These are phyloP conservation scores for Spondyliosoma cantharus DNA, from an alignment of 2,797 vertebrate genomes.

Conservation along the genomic window DNA sequence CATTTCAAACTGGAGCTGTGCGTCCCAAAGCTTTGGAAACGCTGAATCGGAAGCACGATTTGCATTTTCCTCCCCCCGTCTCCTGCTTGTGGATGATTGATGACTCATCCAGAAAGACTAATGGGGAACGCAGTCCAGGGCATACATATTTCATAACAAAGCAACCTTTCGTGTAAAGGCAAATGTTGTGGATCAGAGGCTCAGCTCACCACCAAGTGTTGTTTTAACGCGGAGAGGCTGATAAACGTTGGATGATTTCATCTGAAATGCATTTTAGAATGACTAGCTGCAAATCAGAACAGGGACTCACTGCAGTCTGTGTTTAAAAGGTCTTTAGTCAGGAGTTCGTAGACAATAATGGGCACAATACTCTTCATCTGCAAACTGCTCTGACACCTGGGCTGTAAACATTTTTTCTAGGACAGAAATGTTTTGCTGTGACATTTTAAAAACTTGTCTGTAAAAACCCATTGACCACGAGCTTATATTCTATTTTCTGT, in stretches of 20 bases:
- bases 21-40: conserved; percentile 6
- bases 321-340: neutral
- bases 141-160: conserved; percentile 61
- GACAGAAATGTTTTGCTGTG: conserved; percentile 1
- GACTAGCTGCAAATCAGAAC: neutral
- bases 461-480: neutral
- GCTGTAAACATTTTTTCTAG: neutral
- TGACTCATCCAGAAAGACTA: conserved; percentile 60
- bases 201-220: conserved; percentile 3
- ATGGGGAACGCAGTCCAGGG: conserved; percentile 40
- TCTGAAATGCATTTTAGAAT: neutral
- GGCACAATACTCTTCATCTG: neutral
- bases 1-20: conserved; percentile 23
- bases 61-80: conserved; percentile 16
- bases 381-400: neutral
- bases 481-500: neutral
- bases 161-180: conserved; percentile 38
- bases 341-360: neutral
- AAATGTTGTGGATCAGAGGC: conserved; percentile 47
- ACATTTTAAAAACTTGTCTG: conserved; percentile 2
- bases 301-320: neutral
- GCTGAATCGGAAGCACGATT: conserved; percentile 28
- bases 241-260: neutral
- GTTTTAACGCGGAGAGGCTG: neutral
- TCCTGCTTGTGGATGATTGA: conserved; percentile 56